Percentiles rank a stretch among this genome's conserved stretches.
Evolutionary conservation across 1,140 invertebrate species (phyloP).

Genomic region (Drosophila lowei): DNA sequence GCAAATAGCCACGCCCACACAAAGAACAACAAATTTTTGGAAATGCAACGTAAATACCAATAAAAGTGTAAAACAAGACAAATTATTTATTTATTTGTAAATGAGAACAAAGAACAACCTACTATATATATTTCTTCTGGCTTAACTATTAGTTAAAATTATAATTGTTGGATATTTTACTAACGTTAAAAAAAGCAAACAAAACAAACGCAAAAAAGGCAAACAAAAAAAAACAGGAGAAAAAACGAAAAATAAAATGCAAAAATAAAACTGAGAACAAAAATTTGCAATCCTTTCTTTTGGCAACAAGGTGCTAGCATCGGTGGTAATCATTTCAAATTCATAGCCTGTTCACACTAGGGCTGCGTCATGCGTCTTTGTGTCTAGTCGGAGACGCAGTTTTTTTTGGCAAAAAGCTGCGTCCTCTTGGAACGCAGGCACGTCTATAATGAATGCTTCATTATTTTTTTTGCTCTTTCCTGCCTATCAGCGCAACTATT

Average conservation of each 20-base stretch:
- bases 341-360: too few species aligned
- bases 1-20: slow-evolving; percentile 29
- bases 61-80: slow-evolving; percentile 56
- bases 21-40: slow-evolving; percentile 31
- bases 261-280: slow-evolving; percentile 51
- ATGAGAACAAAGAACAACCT: slow-evolving; percentile 56
- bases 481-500: too few species aligned
- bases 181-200: slow-evolving; percentile 69
- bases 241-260: slow-evolving; percentile 61
- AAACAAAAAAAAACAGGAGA: slow-evolving; percentile 46
- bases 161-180: slow-evolving; percentile 80
- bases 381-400: too few species aligned
- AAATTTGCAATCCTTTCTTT: neutral
- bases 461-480: too few species aligned
- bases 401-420: too few species aligned
- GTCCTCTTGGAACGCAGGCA: too few species aligned
- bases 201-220: slow-evolving; percentile 36
- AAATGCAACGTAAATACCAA: slow-evolving; percentile 1
- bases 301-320: neutral
- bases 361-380: too few species aligned
- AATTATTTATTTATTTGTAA: slow-evolving; percentile 73
- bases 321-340: too few species aligned
- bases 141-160: slow-evolving; percentile 79
- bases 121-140: slow-evolving; percentile 71
- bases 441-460: too few species aligned